Evolutionary conservation across 2,888 invertebrate genomes (phyloP), one percentile per base, ranked within the genome.

Genomic region (Ophion costatus): DNA sequence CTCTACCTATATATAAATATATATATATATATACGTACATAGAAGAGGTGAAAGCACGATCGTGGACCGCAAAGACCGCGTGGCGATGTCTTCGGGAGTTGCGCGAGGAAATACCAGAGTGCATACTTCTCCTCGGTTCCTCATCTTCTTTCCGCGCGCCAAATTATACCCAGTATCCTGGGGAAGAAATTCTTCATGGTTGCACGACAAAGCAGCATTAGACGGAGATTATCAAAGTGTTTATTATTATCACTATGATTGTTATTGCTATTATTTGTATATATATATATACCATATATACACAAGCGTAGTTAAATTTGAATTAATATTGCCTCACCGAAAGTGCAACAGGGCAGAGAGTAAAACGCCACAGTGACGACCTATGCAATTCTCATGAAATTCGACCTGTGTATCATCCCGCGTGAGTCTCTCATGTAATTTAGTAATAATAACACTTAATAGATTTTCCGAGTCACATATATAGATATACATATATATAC

Each of bases 31-130:
- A 64, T 17, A 64, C 17, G 42, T 17, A 38, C 24, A 42, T 29
- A 74, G 22, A 51, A 80, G 78, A 87, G 86, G 87, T 86, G 87
- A 87, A 87, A 87, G 87, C 87, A 78, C 67, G 78, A 66, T 76
- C 59, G 56, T 81, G 86, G 79, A 87, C 87, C 87, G 83, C 87
- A 87, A 77, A 82, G 73, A 85, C 86, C 79, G 84, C 71, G 76
- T 71, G 33, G 33, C 42, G 74, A 45, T 38, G 73, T 45, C 38
- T 33, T 42, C 42, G 73, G 74, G 74, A 56, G 57, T 73, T 74
- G 29, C 20, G 33, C 57, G 45, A 66, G 51, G 76, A 66, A 75
- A 75, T 56, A 33, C 33, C 63, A 24, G n/a, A 63, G 74, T 42
- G 42, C 63, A 57, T 22, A 59, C 51, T 11, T 24, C 42, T 20